phyloP scores from a whole-genome alignment of 2,797 vertebrate species.

The Pelobates cultripes region DNA sequence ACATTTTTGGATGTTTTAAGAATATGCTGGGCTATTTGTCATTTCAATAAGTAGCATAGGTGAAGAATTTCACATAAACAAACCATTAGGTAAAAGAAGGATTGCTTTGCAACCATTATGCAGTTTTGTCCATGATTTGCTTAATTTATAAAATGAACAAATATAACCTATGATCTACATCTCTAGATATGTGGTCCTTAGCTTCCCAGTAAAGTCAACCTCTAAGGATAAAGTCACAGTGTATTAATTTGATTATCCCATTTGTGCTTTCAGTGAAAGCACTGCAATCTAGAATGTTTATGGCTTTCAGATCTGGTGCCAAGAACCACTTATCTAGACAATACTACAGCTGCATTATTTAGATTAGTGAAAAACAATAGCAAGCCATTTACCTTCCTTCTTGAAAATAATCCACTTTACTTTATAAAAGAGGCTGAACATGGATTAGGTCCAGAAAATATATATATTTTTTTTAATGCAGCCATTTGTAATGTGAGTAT shows the following conservation, averaged over 20 bases:
- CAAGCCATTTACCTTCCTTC: background rate
- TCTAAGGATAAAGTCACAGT: too few species aligned
- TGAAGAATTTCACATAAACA: too few species aligned
- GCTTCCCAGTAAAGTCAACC: too few species aligned
- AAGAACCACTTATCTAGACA: background rate
- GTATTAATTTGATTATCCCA: too few species aligned
- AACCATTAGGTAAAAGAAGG: too few species aligned
- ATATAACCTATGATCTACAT: too few species aligned
- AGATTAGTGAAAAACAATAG: constrained; percentile 3
- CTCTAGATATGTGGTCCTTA: too few species aligned
- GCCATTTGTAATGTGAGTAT: background rate
- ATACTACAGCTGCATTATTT: background rate
- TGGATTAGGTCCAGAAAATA: constrained; percentile 1
- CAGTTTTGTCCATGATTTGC: too few species aligned
- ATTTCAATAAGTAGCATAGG: too few species aligned
- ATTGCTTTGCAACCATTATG: too few species aligned
- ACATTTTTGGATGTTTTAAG: background rate
- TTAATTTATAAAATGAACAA: too few species aligned
- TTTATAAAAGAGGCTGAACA: background rate
- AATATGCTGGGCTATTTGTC: background rate
- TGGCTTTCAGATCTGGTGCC: background rate
- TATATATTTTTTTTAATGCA: background rate
- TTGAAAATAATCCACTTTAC: background rate
- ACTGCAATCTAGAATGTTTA: background rate
- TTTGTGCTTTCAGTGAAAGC: too few species aligned